These are phyloP conservation scores for Magallana gigas DNA, from an alignment of 1,140 invertebrate species.

Conservation along the genomic window DNA sequence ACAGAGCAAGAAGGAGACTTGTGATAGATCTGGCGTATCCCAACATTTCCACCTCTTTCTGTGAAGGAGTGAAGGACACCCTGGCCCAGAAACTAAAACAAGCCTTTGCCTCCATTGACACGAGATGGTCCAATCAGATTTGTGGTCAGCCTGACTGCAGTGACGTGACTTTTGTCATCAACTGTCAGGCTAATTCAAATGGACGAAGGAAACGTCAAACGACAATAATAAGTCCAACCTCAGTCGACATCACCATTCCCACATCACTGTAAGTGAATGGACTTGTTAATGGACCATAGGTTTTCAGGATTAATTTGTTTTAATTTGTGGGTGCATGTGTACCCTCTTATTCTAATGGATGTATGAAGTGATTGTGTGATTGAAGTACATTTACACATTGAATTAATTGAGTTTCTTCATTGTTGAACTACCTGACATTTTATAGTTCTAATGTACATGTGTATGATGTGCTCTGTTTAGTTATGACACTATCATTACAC, in stretches of 20 bases:
- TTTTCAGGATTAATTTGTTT: too few species aligned
- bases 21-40: slow-evolving; percentile 48
- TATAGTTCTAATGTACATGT: too few species aligned
- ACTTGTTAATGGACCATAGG: not conserved
- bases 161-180: slow-evolving; percentile 54
- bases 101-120: slow-evolving; percentile 37
- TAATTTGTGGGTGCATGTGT: too few species aligned
- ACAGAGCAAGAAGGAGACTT: slow-evolving; percentile 36
- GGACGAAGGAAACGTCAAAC: slow-evolving; percentile 45
- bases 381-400: too few species aligned
- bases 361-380: too few species aligned
- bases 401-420: too few species aligned
- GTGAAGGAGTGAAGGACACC: slow-evolving; percentile 45
- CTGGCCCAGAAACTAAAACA: slow-evolving; percentile 9
- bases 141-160: slow-evolving; percentile 55
- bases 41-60: slow-evolving; percentile 44
- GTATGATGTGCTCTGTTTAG: too few species aligned
- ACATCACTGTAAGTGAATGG: slow-evolving; percentile 50
- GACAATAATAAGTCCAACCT: not conserved
- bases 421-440: too few species aligned
- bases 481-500: not conserved
- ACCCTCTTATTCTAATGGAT: too few species aligned
- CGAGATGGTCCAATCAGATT: slow-evolving; percentile 16
- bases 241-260: slow-evolving; percentile 30
- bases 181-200: slow-evolving; percentile 19